phyloP scores from a whole-genome alignment of 1,140 invertebrate species.

The Pseudomyrmex flavicornis region DNA sequence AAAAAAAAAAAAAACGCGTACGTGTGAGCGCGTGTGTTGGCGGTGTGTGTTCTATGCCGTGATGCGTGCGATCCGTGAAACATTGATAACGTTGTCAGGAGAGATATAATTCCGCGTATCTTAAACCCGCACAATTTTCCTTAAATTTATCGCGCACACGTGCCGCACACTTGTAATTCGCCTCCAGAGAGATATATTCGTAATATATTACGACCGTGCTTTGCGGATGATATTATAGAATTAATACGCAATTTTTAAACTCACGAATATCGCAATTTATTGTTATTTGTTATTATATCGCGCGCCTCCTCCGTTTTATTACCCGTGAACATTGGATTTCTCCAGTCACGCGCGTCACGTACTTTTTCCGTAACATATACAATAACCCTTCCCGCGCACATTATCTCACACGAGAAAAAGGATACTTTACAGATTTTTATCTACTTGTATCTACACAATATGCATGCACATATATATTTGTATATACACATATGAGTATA shows the following conservation, averaged over 20 bases:
- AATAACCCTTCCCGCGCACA: too few relatives aligned
- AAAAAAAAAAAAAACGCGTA: neutral
- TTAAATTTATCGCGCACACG: constrained; percentile 37
- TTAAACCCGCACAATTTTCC: constrained; percentile 44
- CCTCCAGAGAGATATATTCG: constrained; percentile 15
- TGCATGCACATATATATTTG: neutral
- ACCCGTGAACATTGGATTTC: too few relatives aligned
- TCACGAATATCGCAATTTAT: constrained; percentile 32
- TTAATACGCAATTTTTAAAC: constrained; percentile 31
- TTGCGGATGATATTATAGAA: constrained; percentile 30
- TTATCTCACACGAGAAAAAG: too few relatives aligned
- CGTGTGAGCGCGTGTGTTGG: neutral
- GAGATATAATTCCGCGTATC: constrained; percentile 33
- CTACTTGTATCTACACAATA: too few relatives aligned
- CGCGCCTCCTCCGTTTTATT: too few relatives aligned
- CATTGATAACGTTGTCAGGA: constrained; percentile 51
- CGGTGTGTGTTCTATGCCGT: constrained; percentile 24
- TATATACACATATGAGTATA: neutral
- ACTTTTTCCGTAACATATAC: too few relatives aligned
- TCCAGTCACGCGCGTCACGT: too few relatives aligned
- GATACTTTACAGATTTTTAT: too few relatives aligned
- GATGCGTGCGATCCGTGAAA: constrained; percentile 22
- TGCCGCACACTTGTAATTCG: constrained; percentile 28
- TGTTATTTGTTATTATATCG: neutral
- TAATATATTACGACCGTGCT: constrained; percentile 30